phyloP scores from a whole-genome alignment of 2,113 vertebrate species.

The Dicentrarchus labrax region DNA sequence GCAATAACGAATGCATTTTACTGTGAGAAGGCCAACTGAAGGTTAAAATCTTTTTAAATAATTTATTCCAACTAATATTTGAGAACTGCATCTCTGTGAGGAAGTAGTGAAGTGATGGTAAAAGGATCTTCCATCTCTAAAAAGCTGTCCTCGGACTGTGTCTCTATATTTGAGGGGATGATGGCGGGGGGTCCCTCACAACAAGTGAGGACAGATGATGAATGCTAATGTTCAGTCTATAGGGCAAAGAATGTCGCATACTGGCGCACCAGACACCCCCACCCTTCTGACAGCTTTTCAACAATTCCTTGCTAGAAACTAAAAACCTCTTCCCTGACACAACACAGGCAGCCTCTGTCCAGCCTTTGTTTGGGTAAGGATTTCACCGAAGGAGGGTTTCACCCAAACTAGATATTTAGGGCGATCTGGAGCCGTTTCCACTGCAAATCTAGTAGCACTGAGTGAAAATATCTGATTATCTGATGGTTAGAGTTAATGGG shows the following conservation, averaged over 20 bases:
- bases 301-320: conserved; percentile 5
- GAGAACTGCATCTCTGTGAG: too few species aligned
- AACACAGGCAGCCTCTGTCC: not conserved
- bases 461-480: conserved; percentile 24
- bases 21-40: too few species aligned
- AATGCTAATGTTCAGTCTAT: conserved; percentile 33
- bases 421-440: conserved; percentile 35
- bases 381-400: conserved; percentile 18
- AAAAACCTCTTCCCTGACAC: not conserved
- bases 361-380: conserved; percentile 39
- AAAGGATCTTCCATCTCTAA: too few species aligned
- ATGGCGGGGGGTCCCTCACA: not conserved
- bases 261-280: not conserved
- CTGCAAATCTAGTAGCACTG: conserved; percentile 16
- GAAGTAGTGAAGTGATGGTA: too few species aligned
- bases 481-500: conserved; percentile 10
- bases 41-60: too few species aligned
- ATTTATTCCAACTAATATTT: too few species aligned
- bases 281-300: conserved; percentile 1
- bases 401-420: conserved; percentile 36
- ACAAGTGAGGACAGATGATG: conserved; percentile 15
- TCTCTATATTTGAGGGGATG: too few species aligned
- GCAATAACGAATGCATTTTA: too few species aligned
- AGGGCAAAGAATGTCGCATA: conserved; percentile 9
- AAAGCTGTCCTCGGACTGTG: too few species aligned